Evolutionary conservation across 2,113 vertebrate genomes (phyloP), one percentile per base, ranked within the genome.

Genomic region (Ciconia maguari): DNA sequence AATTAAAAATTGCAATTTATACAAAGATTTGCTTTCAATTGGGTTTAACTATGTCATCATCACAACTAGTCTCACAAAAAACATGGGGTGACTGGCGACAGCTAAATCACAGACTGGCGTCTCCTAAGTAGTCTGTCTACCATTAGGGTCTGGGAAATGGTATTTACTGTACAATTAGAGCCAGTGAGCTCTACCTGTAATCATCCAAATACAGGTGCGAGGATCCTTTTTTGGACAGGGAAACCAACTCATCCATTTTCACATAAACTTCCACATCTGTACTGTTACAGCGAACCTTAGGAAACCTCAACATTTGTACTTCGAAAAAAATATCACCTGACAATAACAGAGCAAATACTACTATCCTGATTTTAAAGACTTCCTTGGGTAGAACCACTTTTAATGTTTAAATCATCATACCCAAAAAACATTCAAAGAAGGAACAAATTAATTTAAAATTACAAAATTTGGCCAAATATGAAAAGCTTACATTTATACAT

Each of bases 121-220:
- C 99, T 98, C 98, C 91, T 97, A 98, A 98, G 97, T 96, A 98
- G 98, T 98, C 98, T 98, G 98, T 97, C 98, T 98, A 98, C 98
- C 98, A 99, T 99, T 99, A 99, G 98, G 95, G 98, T 98, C 98
- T 98, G 98, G 98, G 96, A 98, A 99, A 98, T 97, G 95, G 98
- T 98, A 98, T 99, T 99, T 99, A 99, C 98, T 98, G 98, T 99
- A 99, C 99, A 99, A 99, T 99, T 99, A 99, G 98, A 98, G 98
- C 97, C 98, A 98, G 97, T 89, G 96, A 98, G 97, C 98, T 98
- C 98, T 99, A 99, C 98, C 99, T 99, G 98, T 98, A 99, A 99
- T 99, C 99, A 99, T 98, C 98, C 98, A 98, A 98, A 98, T 98
- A 98, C 99, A 99, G 99, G 99, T 99, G 98, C 97, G 98, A 99